Conservation (phyloP, 1,140 invertebrate genomes). For the Stenopsyche tienmushanensis region DNA sequence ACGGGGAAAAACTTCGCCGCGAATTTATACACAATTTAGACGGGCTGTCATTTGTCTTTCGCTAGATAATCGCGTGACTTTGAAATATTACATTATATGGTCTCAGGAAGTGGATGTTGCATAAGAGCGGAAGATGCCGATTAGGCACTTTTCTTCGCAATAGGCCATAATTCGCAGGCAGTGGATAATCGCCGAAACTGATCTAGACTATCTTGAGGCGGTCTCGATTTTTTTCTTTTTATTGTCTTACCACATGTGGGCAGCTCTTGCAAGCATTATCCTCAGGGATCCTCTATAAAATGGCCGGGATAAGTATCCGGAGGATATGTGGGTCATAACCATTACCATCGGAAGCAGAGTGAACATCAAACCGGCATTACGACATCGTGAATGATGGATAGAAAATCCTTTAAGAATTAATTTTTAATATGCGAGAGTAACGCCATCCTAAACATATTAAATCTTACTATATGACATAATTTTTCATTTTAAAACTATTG, state of each 20-base stretch:
- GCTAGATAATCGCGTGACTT: not conserved
- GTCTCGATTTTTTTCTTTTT: conserved; percentile 1
- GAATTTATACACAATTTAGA: not conserved
- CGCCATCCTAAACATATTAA: no score
- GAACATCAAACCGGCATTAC: conserved; percentile 5
- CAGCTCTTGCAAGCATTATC: not conserved
- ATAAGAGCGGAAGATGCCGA: no score
- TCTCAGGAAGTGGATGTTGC: not conserved
- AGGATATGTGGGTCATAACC: conserved; percentile 10
- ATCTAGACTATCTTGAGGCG: not conserved
- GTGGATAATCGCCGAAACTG: not conserved
- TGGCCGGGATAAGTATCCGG: conserved; percentile 2
- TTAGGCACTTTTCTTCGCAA: no score
- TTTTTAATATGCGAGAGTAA: no score
- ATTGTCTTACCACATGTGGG: conserved; percentile 8
- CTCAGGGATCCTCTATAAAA: conserved; percentile 4
- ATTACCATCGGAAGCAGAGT: not conserved
- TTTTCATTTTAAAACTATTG: not conserved
- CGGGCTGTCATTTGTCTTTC: not conserved
- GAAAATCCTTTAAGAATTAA: not conserved
- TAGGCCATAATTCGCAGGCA: not conserved
- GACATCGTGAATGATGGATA: not conserved
- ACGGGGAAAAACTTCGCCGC: no score
- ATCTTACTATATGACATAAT: no score
- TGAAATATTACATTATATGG: not conserved